These are phyloP conservation scores for Phortica magna DNA, from an alignment of 2,888 invertebrate species.

Conservation along the genomic window DNA sequence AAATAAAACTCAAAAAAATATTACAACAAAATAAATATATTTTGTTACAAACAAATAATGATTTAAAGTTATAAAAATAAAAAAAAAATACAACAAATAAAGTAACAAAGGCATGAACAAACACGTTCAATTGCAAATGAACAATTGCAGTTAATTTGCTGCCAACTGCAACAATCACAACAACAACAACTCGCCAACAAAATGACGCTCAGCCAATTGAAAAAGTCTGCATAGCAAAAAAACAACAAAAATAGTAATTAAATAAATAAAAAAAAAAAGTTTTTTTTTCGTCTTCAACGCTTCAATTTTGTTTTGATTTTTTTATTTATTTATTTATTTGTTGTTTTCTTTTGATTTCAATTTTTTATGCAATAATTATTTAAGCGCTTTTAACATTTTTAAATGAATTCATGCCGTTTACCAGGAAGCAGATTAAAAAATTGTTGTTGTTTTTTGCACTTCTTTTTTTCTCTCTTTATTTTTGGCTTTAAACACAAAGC, in stretches of 20 bases:
- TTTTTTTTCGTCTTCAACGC: neutral
- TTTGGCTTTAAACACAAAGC: neutral
- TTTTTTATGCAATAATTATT: neutral
- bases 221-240: neutral
- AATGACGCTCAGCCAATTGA: neutral
- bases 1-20: neutral
- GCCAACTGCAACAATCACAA: conserved; percentile 16
- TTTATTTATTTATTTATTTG: neutral
- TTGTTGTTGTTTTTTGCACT: too few relatives aligned
- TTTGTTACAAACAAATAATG: conserved; percentile 50
- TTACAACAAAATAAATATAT: conserved; percentile 12
- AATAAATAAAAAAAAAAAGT: conserved; percentile 15
- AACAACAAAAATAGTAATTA: conserved; percentile 20
- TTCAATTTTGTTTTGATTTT: neutral
- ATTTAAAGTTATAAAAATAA: conserved; percentile 23
- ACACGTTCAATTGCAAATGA: conserved; percentile 31
- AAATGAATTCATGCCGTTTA: conserved; percentile 12
- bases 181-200: neutral
- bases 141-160: conserved; percentile 31
- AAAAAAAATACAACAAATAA: conserved; percentile 8
- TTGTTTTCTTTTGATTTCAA: conserved; percentile 6
- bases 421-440: conserved; percentile 17
- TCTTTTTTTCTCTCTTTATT: neutral
- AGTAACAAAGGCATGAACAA: neutral
- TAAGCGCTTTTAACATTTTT: conserved; percentile 7